Percentiles rank a stretch among this genome's conserved stretches.
phyloP scores from a whole-genome alignment of 1,140 invertebrate genomes.

The Ips typographus region DNA sequence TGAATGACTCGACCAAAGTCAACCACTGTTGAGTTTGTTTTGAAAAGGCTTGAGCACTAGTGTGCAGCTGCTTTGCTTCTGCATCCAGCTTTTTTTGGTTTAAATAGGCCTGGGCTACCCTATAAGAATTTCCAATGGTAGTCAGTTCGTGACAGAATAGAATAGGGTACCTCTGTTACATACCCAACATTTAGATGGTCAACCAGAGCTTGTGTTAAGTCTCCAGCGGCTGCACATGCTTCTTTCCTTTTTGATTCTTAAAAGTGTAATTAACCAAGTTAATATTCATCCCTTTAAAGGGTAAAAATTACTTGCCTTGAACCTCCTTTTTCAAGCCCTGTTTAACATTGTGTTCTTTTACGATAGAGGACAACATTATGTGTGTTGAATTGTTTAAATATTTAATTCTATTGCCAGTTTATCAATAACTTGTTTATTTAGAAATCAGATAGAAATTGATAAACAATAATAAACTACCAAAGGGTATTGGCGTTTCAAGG shows the following conservation, averaged over 20 bases:
- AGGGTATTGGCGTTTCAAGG: too few relatives aligned
- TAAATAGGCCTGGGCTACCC: constrained; percentile 94
- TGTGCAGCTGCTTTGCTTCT: constrained; percentile 95
- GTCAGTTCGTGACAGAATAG: constrained; percentile 13
- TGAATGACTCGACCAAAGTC: constrained; percentile 91
- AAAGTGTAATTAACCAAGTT: not conserved
- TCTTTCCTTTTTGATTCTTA: constrained; percentile 89
- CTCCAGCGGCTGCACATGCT: constrained; percentile 86
- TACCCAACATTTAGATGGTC: constrained; percentile 98
- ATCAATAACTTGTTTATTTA: too few relatives aligned
- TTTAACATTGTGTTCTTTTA: constrained; percentile 85
- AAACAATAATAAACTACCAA: too few relatives aligned
- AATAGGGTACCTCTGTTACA: constrained; percentile 26
- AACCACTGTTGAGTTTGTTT: constrained; percentile 98
- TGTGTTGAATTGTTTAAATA: not conserved
- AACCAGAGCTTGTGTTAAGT: constrained; percentile 90
- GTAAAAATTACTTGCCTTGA: constrained; percentile 65
- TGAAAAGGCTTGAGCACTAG: constrained; percentile 90
- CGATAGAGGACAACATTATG: constrained; percentile 78
- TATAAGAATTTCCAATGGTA: constrained; percentile 50
- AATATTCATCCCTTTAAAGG: not conserved
- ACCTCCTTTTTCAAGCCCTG: constrained; percentile 76
- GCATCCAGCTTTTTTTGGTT: constrained; percentile 97
- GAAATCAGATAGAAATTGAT: too few relatives aligned
- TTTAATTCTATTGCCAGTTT: too few relatives aligned